phyloP scores from a whole-genome alignment of 2,113 vertebrate species.

The Oreochromis niloticus region DNA sequence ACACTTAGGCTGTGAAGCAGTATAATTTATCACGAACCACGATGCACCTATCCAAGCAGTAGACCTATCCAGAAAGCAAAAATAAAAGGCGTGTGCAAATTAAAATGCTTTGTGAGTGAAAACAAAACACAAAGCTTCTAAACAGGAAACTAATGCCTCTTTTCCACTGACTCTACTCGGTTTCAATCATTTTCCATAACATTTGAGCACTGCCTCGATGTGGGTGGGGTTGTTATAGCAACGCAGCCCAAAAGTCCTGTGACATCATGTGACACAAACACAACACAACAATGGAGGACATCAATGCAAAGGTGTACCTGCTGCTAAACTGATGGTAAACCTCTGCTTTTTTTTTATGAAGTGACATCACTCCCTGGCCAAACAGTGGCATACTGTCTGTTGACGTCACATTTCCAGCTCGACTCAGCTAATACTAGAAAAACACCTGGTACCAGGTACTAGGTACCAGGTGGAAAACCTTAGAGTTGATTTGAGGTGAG shows the following conservation, averaged over 20 bases:
- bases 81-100: not conserved
- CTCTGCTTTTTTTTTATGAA: not conserved
- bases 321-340: not conserved
- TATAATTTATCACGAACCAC: not conserved
- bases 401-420: not conserved
- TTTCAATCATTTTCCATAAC: not conserved
- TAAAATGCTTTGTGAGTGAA: not conserved
- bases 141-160: not conserved
- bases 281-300: not conserved
- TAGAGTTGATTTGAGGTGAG: not conserved
- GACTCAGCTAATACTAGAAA: not conserved
- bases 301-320: not conserved
- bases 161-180: not conserved
- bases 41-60: not conserved
- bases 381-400: not conserved
- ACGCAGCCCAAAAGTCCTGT: not conserved
- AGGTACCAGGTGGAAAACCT: not conserved
- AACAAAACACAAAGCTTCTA: not conserved
- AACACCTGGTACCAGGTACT: not conserved
- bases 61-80: not conserved
- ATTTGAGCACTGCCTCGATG: not conserved
- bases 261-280: not conserved
- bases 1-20: not conserved
- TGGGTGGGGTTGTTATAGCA: not conserved
- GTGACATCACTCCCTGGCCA: not conserved